Conservation (phyloP, 2,888 invertebrate genomes). For the Chymomyza caudatula region DNA sequence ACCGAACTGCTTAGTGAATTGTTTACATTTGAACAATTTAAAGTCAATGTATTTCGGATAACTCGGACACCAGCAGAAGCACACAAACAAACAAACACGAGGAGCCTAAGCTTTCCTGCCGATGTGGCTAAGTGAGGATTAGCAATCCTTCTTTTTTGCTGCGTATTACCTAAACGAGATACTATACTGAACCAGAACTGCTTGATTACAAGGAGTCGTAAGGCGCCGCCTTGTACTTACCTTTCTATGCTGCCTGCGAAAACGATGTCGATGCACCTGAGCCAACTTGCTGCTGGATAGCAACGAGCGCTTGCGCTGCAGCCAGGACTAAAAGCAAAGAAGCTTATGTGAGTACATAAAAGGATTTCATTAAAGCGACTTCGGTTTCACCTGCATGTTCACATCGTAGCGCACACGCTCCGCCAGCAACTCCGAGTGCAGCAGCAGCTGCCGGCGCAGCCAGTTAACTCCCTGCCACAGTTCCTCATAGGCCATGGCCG, state of each 20-base stretch:
- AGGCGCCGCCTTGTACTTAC: constrained; percentile 18
- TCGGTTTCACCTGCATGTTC: constrained; percentile 60
- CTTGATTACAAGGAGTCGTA: background rate
- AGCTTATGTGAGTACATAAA: background rate
- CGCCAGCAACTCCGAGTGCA: constrained; percentile 40
- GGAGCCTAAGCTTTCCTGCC: no score
- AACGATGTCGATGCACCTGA: constrained; percentile 56
- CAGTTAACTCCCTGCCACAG: constrained; percentile 40
- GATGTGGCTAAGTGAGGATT: no score
- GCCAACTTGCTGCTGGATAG: constrained; percentile 52
- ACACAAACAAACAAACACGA: no score
- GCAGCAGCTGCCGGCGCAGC: constrained; percentile 51
- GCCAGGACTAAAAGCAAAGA: constrained; percentile 52
- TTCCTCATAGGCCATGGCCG: background rate
- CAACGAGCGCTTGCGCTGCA: constrained; percentile 47
- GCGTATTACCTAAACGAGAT: no score
- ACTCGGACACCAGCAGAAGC: no score
- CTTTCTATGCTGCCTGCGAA: constrained; percentile 47
- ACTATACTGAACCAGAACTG: no score
- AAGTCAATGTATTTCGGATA: no score
- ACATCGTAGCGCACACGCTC: constrained; percentile 62
- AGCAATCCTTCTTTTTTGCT: no score
- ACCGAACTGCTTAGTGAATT: no score
- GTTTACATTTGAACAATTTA: no score
- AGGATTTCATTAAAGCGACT: background rate